A percentile compares a stretch with the other conserved stretches of the same genome.
Evolutionary conservation across 2,113 vertebrate species (phyloP).

Genomic region (Zeus faber): DNA sequence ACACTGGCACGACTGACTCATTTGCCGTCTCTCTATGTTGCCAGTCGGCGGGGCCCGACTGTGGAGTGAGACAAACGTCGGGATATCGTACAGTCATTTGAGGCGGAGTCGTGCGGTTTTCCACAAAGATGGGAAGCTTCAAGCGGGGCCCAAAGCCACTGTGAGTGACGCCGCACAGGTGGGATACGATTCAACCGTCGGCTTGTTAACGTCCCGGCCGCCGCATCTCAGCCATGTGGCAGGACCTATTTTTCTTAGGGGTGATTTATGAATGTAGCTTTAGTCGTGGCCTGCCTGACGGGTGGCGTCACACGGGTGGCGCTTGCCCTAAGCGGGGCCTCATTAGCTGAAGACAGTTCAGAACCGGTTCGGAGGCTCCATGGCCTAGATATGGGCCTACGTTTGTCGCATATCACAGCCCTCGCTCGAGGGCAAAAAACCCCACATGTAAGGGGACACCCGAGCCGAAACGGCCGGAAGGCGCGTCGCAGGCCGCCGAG

Average conservation of each 20-base stretch:
- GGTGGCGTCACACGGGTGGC: background rate
- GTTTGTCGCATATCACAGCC: background rate
- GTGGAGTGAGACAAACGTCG: too few relatives aligned
- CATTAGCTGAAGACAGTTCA: constrained; percentile 11
- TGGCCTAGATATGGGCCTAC: background rate
- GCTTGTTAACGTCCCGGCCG: too few relatives aligned
- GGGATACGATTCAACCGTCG: too few relatives aligned
- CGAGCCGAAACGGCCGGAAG: background rate
- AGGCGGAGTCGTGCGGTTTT: too few relatives aligned
- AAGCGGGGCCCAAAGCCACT: too few relatives aligned
- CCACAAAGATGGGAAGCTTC: too few relatives aligned
- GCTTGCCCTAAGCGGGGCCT: too few relatives aligned
- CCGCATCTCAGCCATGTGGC: too few relatives aligned
- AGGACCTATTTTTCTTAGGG: too few relatives aligned
- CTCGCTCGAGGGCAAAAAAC: constrained; percentile 6
- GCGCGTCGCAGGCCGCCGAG: background rate
- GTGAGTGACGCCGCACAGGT: background rate
- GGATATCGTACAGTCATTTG: too few relatives aligned
- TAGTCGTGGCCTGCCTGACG: too few relatives aligned
- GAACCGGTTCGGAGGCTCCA: constrained; percentile 29
- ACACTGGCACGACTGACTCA: constrained; percentile 29
- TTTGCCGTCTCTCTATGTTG: constrained; percentile 24
- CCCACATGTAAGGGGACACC: background rate
- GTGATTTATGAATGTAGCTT: too few relatives aligned
- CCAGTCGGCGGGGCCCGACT: constrained; percentile 20